Conservation (phyloP, 92 coral and sea anemone species). For the Isaurus tuberculatus region DNA sequence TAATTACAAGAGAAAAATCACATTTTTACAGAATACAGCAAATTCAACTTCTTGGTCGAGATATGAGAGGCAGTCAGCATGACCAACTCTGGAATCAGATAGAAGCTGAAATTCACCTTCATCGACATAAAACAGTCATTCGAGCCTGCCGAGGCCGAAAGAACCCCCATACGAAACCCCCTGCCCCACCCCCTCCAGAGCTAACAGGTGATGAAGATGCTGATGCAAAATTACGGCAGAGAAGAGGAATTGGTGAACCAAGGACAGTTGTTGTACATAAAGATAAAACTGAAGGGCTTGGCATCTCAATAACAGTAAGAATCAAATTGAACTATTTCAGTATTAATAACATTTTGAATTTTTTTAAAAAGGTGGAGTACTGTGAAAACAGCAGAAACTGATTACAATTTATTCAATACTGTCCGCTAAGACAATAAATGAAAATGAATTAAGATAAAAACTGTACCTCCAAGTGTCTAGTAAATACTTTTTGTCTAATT, state of each 20-base stretch:
- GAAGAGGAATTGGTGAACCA: conserved; percentile 98
- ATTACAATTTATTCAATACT: too few relatives aligned
- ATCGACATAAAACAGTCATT: conserved; percentile 97
- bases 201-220: conserved; percentile 77
- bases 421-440: too few relatives aligned
- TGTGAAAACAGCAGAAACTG: too few relatives aligned
- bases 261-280: conserved; percentile 85
- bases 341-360: too few relatives aligned
- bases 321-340: background rate
- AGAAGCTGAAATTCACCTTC: conserved; percentile 98
- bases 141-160: conserved; percentile 98
- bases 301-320: conserved; percentile 95
- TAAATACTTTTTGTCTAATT: too few relatives aligned
- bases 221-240: conserved; percentile 78
- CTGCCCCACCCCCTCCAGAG: conserved; percentile 88
- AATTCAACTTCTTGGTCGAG: conserved; percentile 96
- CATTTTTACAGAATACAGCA: conserved; percentile 83
- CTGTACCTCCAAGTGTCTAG: too few relatives aligned
- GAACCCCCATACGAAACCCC: conserved; percentile 93
- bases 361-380: background rate
- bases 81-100: conserved; percentile 97
- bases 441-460: too few relatives aligned
- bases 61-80: conserved; percentile 93
- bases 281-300: conserved; percentile 91
- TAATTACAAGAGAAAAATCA: background rate